These are phyloP conservation scores for Zoanthus gigantus DNA, from an alignment of 92 coral and sea anemone species.

Conservation along the genomic window DNA sequence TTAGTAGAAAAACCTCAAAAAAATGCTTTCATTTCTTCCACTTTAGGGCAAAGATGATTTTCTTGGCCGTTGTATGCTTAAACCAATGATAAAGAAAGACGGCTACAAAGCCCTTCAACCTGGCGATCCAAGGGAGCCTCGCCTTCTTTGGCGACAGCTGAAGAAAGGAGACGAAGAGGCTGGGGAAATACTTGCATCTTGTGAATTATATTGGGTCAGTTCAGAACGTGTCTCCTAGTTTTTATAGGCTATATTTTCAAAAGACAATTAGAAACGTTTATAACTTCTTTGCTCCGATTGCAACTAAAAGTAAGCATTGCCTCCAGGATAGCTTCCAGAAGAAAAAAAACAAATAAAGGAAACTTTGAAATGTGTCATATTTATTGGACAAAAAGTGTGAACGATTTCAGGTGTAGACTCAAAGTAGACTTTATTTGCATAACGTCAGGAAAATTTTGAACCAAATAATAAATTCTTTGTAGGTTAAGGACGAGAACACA, in stretches of 20 bases:
- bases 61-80: conserved; percentile 86
- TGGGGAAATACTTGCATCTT: conserved; percentile 89
- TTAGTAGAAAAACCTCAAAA: background rate
- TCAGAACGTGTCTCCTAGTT: background rate
- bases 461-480: background rate
- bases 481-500: conserved; percentile 83
- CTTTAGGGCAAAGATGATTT: conserved; percentile 94
- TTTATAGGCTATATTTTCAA: too few relatives aligned
- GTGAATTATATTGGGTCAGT: conserved; percentile 94
- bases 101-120: conserved; percentile 91
- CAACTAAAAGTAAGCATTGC: too few relatives aligned
- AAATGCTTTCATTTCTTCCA: background rate
- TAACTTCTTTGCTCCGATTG: too few relatives aligned
- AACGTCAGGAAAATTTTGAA: too few relatives aligned
- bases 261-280: too few relatives aligned
- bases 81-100: conserved; percentile 80
- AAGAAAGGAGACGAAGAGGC: conserved; percentile 79
- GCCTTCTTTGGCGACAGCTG: conserved; percentile 81
- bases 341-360: too few relatives aligned
- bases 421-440: background rate
- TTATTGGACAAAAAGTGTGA: too few relatives aligned
- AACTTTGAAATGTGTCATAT: too few relatives aligned
- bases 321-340: too few relatives aligned
- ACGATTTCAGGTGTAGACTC: too few relatives aligned
- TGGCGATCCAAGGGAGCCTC: conserved; percentile 84